Evolutionary conservation across 1,140 invertebrate species (phyloP).

Genomic region (Euborellia annulipes): DNA sequence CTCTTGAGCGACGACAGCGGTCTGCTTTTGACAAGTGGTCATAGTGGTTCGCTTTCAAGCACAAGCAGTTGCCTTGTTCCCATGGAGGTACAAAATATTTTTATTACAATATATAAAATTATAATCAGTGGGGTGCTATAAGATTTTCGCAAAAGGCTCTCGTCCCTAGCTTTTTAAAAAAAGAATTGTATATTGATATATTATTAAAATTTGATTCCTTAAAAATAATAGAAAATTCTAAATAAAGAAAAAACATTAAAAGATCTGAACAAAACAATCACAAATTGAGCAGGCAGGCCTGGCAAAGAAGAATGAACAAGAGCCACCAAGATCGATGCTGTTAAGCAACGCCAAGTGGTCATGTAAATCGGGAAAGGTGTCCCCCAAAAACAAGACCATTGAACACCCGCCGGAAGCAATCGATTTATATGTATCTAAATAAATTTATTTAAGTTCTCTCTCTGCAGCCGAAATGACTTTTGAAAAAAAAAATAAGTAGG

Average conservation of each 20-base stretch:
- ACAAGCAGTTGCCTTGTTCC: slow-evolving; percentile 34
- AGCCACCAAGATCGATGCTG: too few species aligned
- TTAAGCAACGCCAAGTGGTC: too few species aligned
- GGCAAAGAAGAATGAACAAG: too few species aligned
- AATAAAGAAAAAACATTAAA: background rate
- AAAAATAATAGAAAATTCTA: background rate
- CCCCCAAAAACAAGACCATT: too few species aligned
- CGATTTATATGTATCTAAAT: too few species aligned
- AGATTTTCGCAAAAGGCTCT: background rate
- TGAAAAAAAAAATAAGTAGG: too few species aligned
- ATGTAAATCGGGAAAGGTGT: too few species aligned
- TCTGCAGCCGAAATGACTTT: too few species aligned
- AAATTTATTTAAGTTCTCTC: too few species aligned
- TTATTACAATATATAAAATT: slow-evolving; percentile 6
- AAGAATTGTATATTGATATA: background rate
- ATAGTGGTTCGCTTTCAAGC: slow-evolving; percentile 39
- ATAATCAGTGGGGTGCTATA: background rate
- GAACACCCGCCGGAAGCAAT: too few species aligned
- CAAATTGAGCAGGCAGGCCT: too few species aligned
- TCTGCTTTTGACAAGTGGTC: slow-evolving; percentile 36
- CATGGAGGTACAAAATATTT: slow-evolving; percentile 33
- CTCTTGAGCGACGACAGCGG: slow-evolving; percentile 41
- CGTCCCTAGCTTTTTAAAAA: background rate
- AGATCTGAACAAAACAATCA: background rate
- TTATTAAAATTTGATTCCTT: background rate